Base-by-base conservation (phyloP, 2,797 vertebrate genomes). In the Sebastes oblongus region DNA sequence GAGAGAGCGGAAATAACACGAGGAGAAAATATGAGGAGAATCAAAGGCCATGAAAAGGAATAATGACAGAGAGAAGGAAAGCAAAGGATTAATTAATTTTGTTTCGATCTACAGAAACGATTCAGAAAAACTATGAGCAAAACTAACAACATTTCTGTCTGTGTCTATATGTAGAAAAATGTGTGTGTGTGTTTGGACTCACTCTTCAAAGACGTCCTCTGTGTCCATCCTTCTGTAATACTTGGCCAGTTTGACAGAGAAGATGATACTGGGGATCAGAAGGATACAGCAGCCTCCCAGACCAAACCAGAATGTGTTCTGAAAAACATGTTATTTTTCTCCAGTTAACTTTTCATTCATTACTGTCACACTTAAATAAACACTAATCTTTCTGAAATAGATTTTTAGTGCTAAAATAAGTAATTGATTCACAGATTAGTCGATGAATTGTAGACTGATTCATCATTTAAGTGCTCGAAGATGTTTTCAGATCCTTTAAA, bases 261-360 rank as follows among this genome's bases (percentile, higher is more conserved):
- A 94, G 90, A 98, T 91, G 84, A 99, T 96, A 69, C 94, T 98
- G 85, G 97, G 98, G 69, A 99, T 95, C 69, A 99, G 96, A 62
- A 98, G 93, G 82, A 99, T 91, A 56, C 96, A 93, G 88, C 97
- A 98, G 91, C 96, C 96, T 0, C 97, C 98, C 90, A 99, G 94
- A 88, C 98, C 98, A 78, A 99, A 98, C 98, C 98, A 99, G 96
- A 98, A 98, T 1, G 97, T 96, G 0, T 99, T 99, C 98, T 99
- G 92, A 66, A 93, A 88, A 77, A 84, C 18, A 86, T 1, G 0
- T 27, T 13, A 18, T 5, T 71, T 30, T 7, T 29, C 29, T 36
- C 20, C 10, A 20, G n/a, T 24, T 18, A 27, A 50, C n/a, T 16
- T 80, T 34, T 11, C 7, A 39, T 54, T 27, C 1, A 52, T 59